Base-by-base conservation (phyloP, 2,888 invertebrate genomes). In the Papilio demoleus region DNA sequence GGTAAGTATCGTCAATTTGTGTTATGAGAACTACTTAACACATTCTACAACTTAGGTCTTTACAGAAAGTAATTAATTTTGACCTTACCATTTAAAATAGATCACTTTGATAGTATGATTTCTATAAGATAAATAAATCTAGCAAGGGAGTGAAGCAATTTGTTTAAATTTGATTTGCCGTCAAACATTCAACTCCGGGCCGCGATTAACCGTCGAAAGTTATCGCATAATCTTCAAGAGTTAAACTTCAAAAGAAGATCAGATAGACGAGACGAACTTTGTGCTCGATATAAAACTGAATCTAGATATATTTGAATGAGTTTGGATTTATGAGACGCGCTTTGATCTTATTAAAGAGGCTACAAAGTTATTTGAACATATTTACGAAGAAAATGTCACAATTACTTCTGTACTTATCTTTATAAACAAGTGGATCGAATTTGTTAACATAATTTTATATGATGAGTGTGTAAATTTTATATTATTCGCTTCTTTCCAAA, bases 191-290 rank as follows among this genome's bases (percentile, higher is more conserved):
- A 40, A 38, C 22, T 42, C n/a, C n/a, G 11, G 9, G 40, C 24
- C 8, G 31, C 50, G 40, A 53, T 42, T 67, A 67, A 31, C 61
- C 9, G 22, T 31, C 9, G 8, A 53, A 68, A 68, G 63, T 47
- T 68, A 47, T 36, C 45, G 19, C 19, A 59, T 63, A 47, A 58
- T 62, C 42, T 62, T 56, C 34, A 31, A 68, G 47, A 38, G 17
- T 17, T 36, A 4, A 68, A 67, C 45, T 58, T 63, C 45, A 36
- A 63, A 62, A 47, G n/a, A n/a, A n/a, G 63, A 68, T 68, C 63
- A 34, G 19, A 50, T 38, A 59, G 60, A 61, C 60, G 17, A 5
- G 60, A 40, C 12, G 36, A 67, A 61, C 40, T 61, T 67, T 27
- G 67, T 27, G 34, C 67, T 60, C 47, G 40, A 50, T 60, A 38